Evolutionary conservation across 1,140 invertebrate species (phyloP), one percentile per base, ranked within the genome.

Genomic region (Apis laboriosa): DNA sequence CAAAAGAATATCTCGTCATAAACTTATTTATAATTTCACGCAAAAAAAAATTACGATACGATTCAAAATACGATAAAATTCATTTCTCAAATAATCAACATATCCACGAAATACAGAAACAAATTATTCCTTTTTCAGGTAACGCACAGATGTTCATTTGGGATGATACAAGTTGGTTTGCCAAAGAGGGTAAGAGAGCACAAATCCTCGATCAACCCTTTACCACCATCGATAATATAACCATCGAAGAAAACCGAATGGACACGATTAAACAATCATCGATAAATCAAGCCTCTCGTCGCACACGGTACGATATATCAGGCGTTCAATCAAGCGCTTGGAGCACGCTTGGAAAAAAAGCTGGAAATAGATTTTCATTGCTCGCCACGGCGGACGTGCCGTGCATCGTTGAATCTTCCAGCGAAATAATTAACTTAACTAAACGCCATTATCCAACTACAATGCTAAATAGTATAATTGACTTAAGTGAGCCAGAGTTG

Each of bases 391-490:
- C 61, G 24, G 60, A 84, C 76, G 77, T 87, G 73, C 83, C 71
- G 63, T 66, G 83, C 87, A 83, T 88, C 83, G 72, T 75, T 64
- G 72, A 83, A 73, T 66, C 79, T 64, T 60, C 67, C 66, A 68
- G 76, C 66, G 67, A 90, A 90, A 90, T 91, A 90, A 92, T 91
- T 87, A 86, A 90, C 86, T 91, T 88, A 88, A 88, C 86, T 89
- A 85, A 43, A 86, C 71, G 86, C 89, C 82, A 91, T 91, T 92
- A 92, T 91, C 86, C 82, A 75, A 86, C 84, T 90, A 91, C 90
- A 92, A 91, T 90, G 89, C 90, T 92, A 92, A 92, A 90, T 91
- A 92, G 89, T 88, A 93, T 92, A 93, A 93, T 92, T 92, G 90
- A 93, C 90, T 92, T 92, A 91, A 92, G 91, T 89, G 89, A 89